Base-by-base conservation (phyloP, 2,888 invertebrate species). In the Dendrolimus houi region DNA sequence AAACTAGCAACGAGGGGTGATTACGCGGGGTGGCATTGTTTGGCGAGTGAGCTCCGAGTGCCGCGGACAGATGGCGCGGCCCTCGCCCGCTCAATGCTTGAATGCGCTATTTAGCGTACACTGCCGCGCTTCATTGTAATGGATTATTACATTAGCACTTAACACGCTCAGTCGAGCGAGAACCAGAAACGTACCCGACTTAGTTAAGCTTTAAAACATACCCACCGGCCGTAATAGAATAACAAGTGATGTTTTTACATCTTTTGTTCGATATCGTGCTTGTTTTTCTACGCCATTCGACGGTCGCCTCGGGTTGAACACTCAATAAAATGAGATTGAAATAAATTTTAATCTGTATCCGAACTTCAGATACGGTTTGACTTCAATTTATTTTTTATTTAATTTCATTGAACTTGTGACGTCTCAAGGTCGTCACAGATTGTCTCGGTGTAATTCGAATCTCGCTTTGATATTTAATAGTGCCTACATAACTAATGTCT, bases 71-170 rank as follows among this genome's bases (percentile, higher is more conserved):
- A 88, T 89, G 89, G 85, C 85, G 85, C 85, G 79, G 75, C 75
- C 72, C 67, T 69, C 71, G 64, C 73, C 71, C 72, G 69, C 75
- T 84, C 79, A 75, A 81, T 80, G 86, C 81, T 83, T 81, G 81
- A 88, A 87, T 86, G 86, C 86, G 86, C 87, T 89, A 85, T 89
- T 89, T 89, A 88, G 86, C 85, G 85, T 81, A 82, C 85, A 85
- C 81, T 80, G 83, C 82, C 74, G 79, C 79, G 85, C 81, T 87
- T 85, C 85, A 88, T 88, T 89, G 85, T 89, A 87, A 87, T 89
- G 85, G 85, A 89, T 89, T 89, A 89, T 89, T 87, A 88, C 88
- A 90, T 90, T 90, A 89, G 84, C 89, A 88, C 87, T 89, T 86
- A 88, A 85, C 85, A 85, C 80, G 88, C 87, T 85, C 83, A 81